Evolutionary conservation across 2,797 vertebrate genomes (phyloP), one percentile per base, ranked within the genome.

Genomic region (Benthosema pterotum): DNA sequence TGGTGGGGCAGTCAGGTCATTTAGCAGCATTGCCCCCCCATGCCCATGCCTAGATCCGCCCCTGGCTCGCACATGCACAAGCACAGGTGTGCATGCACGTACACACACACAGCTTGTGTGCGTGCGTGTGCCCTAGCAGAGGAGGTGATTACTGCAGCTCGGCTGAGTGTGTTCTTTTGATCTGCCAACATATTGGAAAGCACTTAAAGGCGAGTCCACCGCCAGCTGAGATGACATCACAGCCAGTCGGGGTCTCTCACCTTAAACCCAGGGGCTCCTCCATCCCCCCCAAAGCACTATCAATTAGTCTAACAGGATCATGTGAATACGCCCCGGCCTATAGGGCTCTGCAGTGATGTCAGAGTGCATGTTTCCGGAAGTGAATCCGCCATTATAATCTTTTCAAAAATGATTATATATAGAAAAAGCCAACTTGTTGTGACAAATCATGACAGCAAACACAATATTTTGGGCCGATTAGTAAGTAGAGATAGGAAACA

Each of bases 251-350:
- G 93, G 91, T 91, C 89, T 91, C 86, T 89, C 60, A 55, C 84
- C 32, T 38, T 88, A 90, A 90, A 93, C 92, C 79, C 74, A 14
- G 1, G 57, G 67, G 77, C 59, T 73, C 9, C 32, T 9, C 32
- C 28, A 5, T 7, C 28, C 28, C 28, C 28, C 28, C 28, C 88
- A 87, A 92, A 91, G 92, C 83, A 79, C 89, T 90, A 94, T 94
- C 93, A 93, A 93, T 90, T 88, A 91, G 88, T 92, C 91, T 94
- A 94, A 94, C 93, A 91, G 93, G 94, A 95, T 96, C 94, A 96
- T 88, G 85, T 83, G 93, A 92, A 94, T 83, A 84, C 80, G 82
- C 86, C 89, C 32, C 89, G n/a, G n/a, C n/a, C n/a, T n/a, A n/a
- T n/a, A n/a, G n/a, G n/a, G n/a, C n/a, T n/a, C n/a, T n/a, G n/a